Conservation (phyloP, 2,888 invertebrate genomes). For the Cremastinae sp. region DNA sequence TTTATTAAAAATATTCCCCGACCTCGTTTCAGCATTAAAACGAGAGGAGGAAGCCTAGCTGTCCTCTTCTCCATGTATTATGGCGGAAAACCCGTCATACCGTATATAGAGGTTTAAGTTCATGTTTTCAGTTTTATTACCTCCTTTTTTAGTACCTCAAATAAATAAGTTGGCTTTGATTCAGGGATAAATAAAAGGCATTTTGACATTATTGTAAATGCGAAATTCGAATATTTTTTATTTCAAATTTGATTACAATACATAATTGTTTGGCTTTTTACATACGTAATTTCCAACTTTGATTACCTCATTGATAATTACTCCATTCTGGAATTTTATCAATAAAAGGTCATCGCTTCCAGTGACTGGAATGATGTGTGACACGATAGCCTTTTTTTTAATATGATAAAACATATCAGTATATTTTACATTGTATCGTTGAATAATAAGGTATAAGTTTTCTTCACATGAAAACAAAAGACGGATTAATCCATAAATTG, state of each 20-base stretch:
- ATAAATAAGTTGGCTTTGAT: too few species aligned
- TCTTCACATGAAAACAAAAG: slow-evolving; percentile 28
- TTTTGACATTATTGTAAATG: too few species aligned
- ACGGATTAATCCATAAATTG: slow-evolving; percentile 15
- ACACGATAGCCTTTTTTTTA: slow-evolving; percentile 11
- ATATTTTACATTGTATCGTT: slow-evolving; percentile 30
- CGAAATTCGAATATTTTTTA: too few species aligned
- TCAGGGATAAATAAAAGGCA: too few species aligned
- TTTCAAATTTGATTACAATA: slow-evolving; percentile 28
- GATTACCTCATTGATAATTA: slow-evolving; percentile 26
- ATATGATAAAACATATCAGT: slow-evolving; percentile 22
- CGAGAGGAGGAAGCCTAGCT: too few species aligned
- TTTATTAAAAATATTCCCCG: too few species aligned
- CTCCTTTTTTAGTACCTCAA: too few species aligned
- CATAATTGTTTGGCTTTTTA: slow-evolving; percentile 37
- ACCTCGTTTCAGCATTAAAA: too few species aligned
- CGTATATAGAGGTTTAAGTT: too few species aligned
- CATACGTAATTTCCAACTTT: slow-evolving; percentile 32
- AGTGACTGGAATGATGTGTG: slow-evolving; percentile 36
- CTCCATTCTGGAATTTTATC: slow-evolving; percentile 20
- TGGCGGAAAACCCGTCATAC: too few species aligned
- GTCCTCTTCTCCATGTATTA: too few species aligned
- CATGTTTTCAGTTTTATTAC: too few species aligned
- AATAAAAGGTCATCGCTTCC: slow-evolving; percentile 17
- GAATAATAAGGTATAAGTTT: slow-evolving; percentile 25